Conservation (phyloP, 2,888 invertebrate genomes). For the Bibio marci region DNA sequence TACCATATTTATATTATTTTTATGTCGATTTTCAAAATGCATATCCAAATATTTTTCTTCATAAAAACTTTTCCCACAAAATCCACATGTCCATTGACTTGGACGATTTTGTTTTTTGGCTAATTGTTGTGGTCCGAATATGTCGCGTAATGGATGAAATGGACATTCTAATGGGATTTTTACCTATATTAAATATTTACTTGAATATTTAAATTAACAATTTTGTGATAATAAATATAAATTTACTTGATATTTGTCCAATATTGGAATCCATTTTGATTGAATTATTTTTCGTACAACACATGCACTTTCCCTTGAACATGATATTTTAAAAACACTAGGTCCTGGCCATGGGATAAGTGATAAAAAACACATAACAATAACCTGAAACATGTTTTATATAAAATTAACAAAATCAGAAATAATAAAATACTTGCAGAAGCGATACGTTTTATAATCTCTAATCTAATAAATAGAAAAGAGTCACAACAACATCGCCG, state of each 20-base stretch:
- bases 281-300: constrained; percentile 74
- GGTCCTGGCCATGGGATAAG: constrained; percentile 80
- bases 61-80: constrained; percentile 83
- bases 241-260: constrained; percentile 59
- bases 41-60: constrained; percentile 72
- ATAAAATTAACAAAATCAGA: neutral
- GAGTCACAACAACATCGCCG: neutral
- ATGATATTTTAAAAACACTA: constrained; percentile 70
- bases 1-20: constrained; percentile 68
- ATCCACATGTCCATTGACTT: constrained; percentile 79
- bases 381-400: constrained; percentile 35
- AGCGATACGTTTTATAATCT: neutral
- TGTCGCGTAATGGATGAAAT: constrained; percentile 72
- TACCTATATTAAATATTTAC: constrained; percentile 30
- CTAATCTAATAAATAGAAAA: neutral
- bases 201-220: neutral
- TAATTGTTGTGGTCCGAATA: constrained; percentile 72
- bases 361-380: constrained; percentile 62
- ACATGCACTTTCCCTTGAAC: constrained; percentile 75
- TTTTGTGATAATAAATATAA: neutral
- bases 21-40: constrained; percentile 81
- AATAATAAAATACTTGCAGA: neutral
- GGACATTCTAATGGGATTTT: constrained; percentile 78
- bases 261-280: constrained; percentile 79
- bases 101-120: constrained; percentile 72